These are phyloP conservation scores for Drosophila punjabiensis DNA, from an alignment of 1,140 invertebrate genomes.

Conservation along the genomic window DNA sequence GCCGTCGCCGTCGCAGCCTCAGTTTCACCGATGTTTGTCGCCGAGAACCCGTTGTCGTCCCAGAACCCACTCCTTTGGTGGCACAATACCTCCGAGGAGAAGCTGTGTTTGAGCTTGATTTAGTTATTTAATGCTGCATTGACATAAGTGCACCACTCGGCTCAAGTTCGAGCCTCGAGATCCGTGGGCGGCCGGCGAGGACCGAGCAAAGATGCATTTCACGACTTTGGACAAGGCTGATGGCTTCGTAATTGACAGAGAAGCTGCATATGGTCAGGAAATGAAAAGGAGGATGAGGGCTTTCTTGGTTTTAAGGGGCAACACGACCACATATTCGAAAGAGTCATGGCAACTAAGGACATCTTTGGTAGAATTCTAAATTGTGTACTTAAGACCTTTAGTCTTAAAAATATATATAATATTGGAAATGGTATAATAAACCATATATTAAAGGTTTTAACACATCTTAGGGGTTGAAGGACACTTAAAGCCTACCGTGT, in stretches of 20 bases:
- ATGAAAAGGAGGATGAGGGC: not conserved
- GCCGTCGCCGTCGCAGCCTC: conserved; percentile 6
- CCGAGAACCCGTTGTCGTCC: conserved; percentile 7
- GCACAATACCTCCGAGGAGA: conserved; percentile 45
- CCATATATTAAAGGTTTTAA: not conserved
- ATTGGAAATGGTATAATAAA: not conserved
- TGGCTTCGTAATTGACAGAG: conserved; percentile 31
- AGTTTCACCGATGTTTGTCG: conserved; percentile 37
- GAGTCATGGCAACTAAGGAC: not conserved
- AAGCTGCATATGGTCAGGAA: conserved; percentile 8
- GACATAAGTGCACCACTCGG: conserved; percentile 60
- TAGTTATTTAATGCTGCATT: conserved; percentile 79
- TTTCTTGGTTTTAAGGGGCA: not conserved
- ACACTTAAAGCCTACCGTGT: not conserved
- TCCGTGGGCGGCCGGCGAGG: conserved; percentile 31
- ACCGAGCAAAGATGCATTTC: conserved; percentile 30
- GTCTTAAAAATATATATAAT: too few species aligned
- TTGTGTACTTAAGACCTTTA: not conserved
- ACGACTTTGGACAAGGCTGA: conserved; percentile 24
- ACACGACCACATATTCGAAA: not conserved
- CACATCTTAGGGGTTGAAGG: not conserved
- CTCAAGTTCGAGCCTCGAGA: conserved; percentile 21
- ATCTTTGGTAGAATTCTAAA: not conserved
- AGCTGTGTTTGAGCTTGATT: conserved; percentile 68
- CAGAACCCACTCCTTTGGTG: conserved; percentile 21